Evolutionary conservation across 2,888 invertebrate species (phyloP), one percentile per base, ranked within the genome.

Genomic region (Gymnocheta viridis): DNA sequence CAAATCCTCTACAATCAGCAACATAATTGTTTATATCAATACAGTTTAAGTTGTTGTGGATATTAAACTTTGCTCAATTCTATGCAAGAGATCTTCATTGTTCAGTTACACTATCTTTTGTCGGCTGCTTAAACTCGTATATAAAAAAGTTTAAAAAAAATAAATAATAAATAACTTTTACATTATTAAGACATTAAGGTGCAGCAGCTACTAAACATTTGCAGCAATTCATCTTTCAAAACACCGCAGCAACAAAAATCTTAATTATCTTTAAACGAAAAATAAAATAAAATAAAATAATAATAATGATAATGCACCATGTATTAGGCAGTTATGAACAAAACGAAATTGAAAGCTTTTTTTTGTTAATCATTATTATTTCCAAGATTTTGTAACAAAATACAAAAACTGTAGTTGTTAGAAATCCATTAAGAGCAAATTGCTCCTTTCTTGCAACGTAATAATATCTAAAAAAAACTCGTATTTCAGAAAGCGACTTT

Each of bases 161-260:
- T 4, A 49, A 49, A 24, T n/a, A 67, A 51, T 64, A 17, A 35
- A 38, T 51, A 44, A 54, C 22, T 69, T 38, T 60, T 60, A 60
- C 12, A 74, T 70, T 70, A 83, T 83, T 79, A 74, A 83, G 58
- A 41, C 58, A 76, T 83, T 76, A 64, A 41, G 83, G 82, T 76
- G 79, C 83, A 80, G 79, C 83, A 80, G 77, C 54, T 64, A 19
- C n/a, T 10, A 51, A 67, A 66, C 44, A 44, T 44, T 32, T 54
- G 32, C 29, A 2, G 49, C 35, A 60, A 62, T 38, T 56, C 73
- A 64, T 78, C 66, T 56, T 70, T 27, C 10, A 64, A 64, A 56
- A 41, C 64, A n/a, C 19, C 17, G 19, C 14, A 24, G 17, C 22
- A 32, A 24, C 44, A 32, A 58, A 19, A 47, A 41, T 44, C 66